Evolutionary conservation across 1,140 invertebrate genomes (phyloP).

Genomic region (Leguminivora glycinivorella): DNA sequence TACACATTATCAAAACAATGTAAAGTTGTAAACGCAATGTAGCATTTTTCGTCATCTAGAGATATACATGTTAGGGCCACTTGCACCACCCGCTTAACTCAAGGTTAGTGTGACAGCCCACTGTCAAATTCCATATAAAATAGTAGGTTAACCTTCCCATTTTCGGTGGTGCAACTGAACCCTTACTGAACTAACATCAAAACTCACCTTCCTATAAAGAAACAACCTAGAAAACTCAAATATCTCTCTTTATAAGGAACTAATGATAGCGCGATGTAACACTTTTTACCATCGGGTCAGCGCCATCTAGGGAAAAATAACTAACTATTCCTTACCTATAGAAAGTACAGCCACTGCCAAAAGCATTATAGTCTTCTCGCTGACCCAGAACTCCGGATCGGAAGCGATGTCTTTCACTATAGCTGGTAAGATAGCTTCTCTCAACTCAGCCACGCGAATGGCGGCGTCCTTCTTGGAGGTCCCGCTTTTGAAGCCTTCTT

Average conservation of each 20-base stretch:
- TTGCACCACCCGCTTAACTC: no score
- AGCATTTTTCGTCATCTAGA: no score
- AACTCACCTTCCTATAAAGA: no score
- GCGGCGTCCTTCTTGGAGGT: slow-evolving; percentile 89
- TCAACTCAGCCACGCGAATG: slow-evolving; percentile 86
- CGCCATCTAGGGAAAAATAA: neutral
- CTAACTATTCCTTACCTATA: slow-evolving; percentile 49
- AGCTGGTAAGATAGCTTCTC: slow-evolving; percentile 82
- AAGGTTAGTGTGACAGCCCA: no score
- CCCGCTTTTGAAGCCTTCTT: slow-evolving; percentile 85
- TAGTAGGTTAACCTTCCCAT: no score
- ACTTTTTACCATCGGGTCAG: neutral
- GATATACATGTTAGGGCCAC: no score
- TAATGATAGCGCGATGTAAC: neutral
- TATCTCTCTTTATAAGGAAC: neutral
- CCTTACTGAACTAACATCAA: no score
- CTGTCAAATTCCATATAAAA: no score
- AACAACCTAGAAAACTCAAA: no score
- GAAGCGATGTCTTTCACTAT: slow-evolving; percentile 82
- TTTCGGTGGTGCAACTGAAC: no score
- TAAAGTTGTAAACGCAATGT: no score
- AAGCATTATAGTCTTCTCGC: slow-evolving; percentile 83
- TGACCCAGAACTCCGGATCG: slow-evolving; percentile 84
- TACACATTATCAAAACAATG: no score
- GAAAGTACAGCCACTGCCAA: slow-evolving; percentile 85